phyloP scores from a whole-genome alignment of 1,140 invertebrate species.

The Amphibalanus amphitrite region DNA sequence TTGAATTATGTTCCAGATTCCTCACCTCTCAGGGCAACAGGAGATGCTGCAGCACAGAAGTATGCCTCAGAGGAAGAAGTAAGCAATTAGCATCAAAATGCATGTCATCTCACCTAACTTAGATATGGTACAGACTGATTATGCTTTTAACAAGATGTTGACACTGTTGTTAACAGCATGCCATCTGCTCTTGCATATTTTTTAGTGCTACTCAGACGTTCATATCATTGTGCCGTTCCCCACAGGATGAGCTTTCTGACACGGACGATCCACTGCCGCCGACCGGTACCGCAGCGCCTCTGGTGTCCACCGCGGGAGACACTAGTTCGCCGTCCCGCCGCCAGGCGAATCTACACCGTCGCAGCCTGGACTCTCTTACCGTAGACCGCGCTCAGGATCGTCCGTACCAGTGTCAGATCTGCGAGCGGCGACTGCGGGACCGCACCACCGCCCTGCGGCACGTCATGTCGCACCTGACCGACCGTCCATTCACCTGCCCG shows the following conservation, averaged over 20 bases:
- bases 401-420: background rate
- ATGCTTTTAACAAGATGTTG: too few relatives aligned
- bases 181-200: too few relatives aligned
- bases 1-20: too few relatives aligned
- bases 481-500: constrained; percentile 24
- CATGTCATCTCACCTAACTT: too few relatives aligned
- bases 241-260: background rate
- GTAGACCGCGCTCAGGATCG: background rate
- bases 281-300: background rate
- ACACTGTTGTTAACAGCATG: too few relatives aligned
- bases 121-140: too few relatives aligned
- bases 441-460: background rate
- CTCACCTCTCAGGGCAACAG: too few relatives aligned
- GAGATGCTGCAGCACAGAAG: too few relatives aligned
- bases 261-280: background rate
- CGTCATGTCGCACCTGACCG: constrained; percentile 11
- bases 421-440: background rate
- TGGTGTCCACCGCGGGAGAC: background rate
- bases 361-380: background rate
- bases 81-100: too few relatives aligned
- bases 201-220: too few relatives aligned
- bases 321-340: background rate
- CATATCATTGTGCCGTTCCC: too few relatives aligned
- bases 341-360: background rate
- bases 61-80: too few relatives aligned